Percentiles rank a stretch among this genome's conserved stretches.
Evolutionary conservation across 53 echinoderm and acorn worm species (phyloP).

Genomic region (Paelopatides confundens): DNA sequence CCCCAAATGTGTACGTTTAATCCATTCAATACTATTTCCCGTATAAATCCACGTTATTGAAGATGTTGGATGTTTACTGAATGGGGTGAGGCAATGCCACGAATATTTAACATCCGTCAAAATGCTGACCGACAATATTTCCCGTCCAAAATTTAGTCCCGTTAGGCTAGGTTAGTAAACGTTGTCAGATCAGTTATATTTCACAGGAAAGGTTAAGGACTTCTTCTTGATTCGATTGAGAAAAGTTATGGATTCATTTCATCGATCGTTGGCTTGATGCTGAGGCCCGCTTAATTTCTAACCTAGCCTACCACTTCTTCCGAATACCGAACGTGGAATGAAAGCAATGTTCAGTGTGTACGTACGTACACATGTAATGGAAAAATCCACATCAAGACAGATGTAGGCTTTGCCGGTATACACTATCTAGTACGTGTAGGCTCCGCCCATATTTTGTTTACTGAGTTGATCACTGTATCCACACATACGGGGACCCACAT

Average conservation of each 20-base stretch:
- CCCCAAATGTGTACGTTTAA: too few species aligned
- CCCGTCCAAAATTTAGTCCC: too few species aligned
- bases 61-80: neutral
- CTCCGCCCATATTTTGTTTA: too few species aligned
- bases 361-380: too few species aligned
- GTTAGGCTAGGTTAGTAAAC: constrained; percentile 1
- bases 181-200: neutral
- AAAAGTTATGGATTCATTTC: neutral
- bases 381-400: too few species aligned
- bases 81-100: neutral
- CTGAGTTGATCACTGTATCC: too few species aligned
- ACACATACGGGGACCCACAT: too few species aligned
- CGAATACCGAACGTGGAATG: neutral
- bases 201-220: neutral
- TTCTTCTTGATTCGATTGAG: neutral
- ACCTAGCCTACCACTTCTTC: neutral
- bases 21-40: neutral
- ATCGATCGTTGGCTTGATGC: neutral
- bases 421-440: too few species aligned
- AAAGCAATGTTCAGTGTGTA: too few species aligned
- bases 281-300: neutral
- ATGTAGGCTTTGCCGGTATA: too few species aligned
- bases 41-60: neutral
- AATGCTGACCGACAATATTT: too few species aligned
- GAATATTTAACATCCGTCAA: too few species aligned